Percentiles rank a stretch among this genome's conserved stretches.
phyloP scores from a whole-genome alignment of 2,113 vertebrate species.

The Dolichallabes microphthalmus region DNA sequence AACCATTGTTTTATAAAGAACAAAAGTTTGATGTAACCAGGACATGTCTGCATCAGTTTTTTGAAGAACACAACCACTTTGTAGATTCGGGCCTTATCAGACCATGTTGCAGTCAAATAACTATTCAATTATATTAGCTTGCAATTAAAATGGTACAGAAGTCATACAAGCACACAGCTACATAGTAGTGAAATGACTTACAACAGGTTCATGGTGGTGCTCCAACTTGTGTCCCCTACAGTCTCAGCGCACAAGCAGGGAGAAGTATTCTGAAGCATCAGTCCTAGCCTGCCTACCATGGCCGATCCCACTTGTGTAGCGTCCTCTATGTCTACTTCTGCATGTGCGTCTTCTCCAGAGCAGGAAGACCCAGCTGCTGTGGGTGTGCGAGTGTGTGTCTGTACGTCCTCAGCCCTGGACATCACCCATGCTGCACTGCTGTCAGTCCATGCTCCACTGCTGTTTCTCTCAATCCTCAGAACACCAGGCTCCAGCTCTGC shows the following conservation, averaged over 20 bases:
- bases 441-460: constrained; percentile 9
- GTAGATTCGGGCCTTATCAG: background rate
- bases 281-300: constrained; percentile 45
- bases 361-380: constrained; percentile 8
- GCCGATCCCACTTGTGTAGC: background rate
- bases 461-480: constrained; percentile 18
- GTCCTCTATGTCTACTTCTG: constrained; percentile 31
- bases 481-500: constrained; percentile 38
- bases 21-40: constrained; percentile 1
- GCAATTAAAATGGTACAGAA: background rate
- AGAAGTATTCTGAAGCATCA: constrained; percentile 26
- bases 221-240: constrained; percentile 36
- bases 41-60: background rate
- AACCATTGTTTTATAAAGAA: constrained; percentile 9
- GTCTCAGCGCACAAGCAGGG: background rate
- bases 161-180: background rate
- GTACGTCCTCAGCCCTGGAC: constrained; percentile 36
- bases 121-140: constrained; percentile 1
- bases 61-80: background rate
- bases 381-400: background rate
- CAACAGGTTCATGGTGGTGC: constrained; percentile 41
- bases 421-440: constrained; percentile 18
- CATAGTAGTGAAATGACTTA: constrained; percentile 35
- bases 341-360: constrained; percentile 11
- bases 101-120: background rate